Percentiles rank a stretch among this genome's conserved stretches.
Evolutionary conservation across 2,797 vertebrate genomes (phyloP).

Genomic region (Champsocephalus esox): DNA sequence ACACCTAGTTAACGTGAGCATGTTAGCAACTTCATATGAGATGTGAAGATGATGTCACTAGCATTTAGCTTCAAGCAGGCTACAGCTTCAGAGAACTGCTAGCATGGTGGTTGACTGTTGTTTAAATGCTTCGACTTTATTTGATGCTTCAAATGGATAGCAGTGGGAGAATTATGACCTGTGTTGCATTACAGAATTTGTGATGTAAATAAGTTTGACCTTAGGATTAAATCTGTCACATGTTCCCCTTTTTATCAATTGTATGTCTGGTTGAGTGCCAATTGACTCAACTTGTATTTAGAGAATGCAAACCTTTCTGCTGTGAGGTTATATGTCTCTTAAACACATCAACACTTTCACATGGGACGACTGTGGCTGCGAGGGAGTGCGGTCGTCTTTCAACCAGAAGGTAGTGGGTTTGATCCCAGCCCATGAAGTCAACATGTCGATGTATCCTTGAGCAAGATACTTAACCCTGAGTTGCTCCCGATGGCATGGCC

Average conservation of each 20-base stretch:
- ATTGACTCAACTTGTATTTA: not conserved
- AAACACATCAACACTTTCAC: not conserved
- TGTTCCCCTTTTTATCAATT: not conserved
- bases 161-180: not conserved
- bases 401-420: too few relatives aligned
- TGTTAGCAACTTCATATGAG: not conserved
- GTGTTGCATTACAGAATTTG: conserved; percentile 17
- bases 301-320: not conserved
- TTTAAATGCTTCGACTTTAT: not conserved
- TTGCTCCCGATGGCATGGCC: too few relatives aligned
- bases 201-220: conserved; percentile 3
- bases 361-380: too few relatives aligned
- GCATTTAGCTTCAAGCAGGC: not conserved
- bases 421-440: too few relatives aligned
- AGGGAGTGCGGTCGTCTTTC: too few relatives aligned
- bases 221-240: not conserved
- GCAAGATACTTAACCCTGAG: too few relatives aligned
- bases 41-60: not conserved
- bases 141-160: conserved; percentile 1
- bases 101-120: not conserved
- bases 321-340: not conserved
- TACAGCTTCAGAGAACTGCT: not conserved
- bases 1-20: not conserved
- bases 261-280: not conserved
- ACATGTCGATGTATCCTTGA: too few relatives aligned